A percentile compares a stretch with the other conserved stretches of the same genome.
phyloP scores from a whole-genome alignment of 2,888 invertebrate genomes.

The Mythimna vitellina region DNA sequence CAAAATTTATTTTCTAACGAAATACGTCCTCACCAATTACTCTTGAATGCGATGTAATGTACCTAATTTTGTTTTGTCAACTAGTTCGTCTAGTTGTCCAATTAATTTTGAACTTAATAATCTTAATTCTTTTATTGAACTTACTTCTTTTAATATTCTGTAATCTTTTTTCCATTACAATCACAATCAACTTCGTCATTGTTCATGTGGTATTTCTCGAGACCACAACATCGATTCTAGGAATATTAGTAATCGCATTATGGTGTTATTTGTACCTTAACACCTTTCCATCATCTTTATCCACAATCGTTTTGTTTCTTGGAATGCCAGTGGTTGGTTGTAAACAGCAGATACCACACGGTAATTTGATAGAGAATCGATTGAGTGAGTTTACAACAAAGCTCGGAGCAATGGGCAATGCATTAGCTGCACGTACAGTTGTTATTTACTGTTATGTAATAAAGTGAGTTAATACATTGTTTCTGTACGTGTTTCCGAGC shows the following conservation, averaged over 20 bases:
- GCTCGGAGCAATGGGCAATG: constrained; percentile 36
- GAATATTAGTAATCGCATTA: constrained; percentile 8
- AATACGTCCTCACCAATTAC: constrained; percentile 69
- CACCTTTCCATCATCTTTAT: constrained; percentile 1
- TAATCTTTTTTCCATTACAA: neutral
- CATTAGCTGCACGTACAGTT: constrained; percentile 50
- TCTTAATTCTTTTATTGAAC: neutral
- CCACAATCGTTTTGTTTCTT: constrained; percentile 32
- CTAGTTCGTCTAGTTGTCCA: constrained; percentile 42
- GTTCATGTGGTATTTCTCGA: neutral
- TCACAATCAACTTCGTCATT: neutral
- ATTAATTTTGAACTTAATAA: constrained; percentile 46
- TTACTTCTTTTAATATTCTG: neutral
- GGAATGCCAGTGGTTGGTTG: constrained; percentile 18
- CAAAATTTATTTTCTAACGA: constrained; percentile 58
- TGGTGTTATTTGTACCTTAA: constrained; percentile 12
- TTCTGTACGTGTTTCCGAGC: constrained; percentile 44
- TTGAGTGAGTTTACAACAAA: constrained; percentile 41
- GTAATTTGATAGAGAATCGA: constrained; percentile 49
- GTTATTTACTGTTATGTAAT: constrained; percentile 60
- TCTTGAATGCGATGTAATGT: constrained; percentile 58
- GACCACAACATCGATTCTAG: constrained; percentile 9
- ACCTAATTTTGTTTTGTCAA: constrained; percentile 61
- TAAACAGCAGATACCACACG: constrained; percentile 45
- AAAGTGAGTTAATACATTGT: constrained; percentile 60